phyloP scores from a whole-genome alignment of 2,113 vertebrate genomes.

The Embiotoca jacksoni region DNA sequence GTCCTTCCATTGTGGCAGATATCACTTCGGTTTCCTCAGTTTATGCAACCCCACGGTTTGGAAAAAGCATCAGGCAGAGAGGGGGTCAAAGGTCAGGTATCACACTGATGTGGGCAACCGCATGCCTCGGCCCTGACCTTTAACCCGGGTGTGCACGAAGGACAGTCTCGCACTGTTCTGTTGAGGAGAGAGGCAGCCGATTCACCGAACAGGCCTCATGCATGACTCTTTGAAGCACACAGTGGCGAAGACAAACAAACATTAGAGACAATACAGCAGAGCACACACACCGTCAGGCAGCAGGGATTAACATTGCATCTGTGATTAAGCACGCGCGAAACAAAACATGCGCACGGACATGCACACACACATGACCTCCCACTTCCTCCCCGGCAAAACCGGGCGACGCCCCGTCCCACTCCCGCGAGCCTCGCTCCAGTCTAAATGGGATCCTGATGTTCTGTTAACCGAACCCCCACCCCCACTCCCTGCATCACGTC shows the following conservation, averaged over 20 bases:
- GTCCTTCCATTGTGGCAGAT: conserved; percentile 26
- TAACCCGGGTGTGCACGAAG: conserved; percentile 46
- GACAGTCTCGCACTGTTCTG: conserved; percentile 62
- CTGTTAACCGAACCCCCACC: conserved; percentile 27
- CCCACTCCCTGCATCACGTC: neutral
- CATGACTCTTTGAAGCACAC: conserved; percentile 26
- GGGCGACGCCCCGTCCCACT: conserved; percentile 61
- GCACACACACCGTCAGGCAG: neutral
- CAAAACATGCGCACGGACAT: conserved; percentile 35
- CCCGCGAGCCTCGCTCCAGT: conserved; percentile 58
- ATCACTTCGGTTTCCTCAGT: conserved; percentile 14
- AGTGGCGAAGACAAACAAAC: conserved; percentile 23
- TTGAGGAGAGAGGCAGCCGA: conserved; percentile 23
- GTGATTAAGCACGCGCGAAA: conserved; percentile 19
- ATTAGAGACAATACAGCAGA: conserved; percentile 21
- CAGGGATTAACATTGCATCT: conserved; percentile 34
- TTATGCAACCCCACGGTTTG: conserved; percentile 35
- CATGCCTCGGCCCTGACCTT: conserved; percentile 73
- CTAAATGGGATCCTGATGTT: conserved; percentile 83
- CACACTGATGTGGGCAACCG: conserved; percentile 57
- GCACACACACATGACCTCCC: conserved; percentile 43
- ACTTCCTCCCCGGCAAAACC: conserved; percentile 61
- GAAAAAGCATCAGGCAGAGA: conserved; percentile 39
- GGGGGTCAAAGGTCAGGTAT: conserved; percentile 58
- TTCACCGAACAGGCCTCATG: neutral